phyloP scores from a whole-genome alignment of 1,140 invertebrate species.

The Alviniconcha marisindica region DNA sequence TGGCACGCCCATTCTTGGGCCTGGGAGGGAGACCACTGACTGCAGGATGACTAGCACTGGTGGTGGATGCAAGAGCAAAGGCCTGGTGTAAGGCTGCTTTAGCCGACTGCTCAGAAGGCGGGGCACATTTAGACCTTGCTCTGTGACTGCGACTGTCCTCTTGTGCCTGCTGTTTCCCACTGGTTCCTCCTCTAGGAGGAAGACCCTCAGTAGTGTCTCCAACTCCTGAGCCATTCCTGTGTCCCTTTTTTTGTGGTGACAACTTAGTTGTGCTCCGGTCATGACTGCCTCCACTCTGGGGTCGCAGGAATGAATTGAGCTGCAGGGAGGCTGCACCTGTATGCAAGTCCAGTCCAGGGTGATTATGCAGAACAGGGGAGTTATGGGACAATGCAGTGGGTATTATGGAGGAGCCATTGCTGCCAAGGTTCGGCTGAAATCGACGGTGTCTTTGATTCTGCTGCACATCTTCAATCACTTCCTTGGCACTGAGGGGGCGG shows the following conservation, averaged over 20 bases:
- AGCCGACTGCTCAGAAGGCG: neutral
- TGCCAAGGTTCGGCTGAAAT: neutral
- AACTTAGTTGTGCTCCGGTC: neutral
- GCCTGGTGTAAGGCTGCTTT: slow-evolving; percentile 7
- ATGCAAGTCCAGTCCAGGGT: neutral
- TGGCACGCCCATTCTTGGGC: neutral
- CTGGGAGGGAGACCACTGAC: neutral
- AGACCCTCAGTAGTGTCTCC: too few species aligned
- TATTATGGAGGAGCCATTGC: neutral
- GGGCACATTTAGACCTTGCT: neutral
- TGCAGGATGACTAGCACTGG: slow-evolving; percentile 1
- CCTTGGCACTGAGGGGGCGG: slow-evolving; percentile 71
- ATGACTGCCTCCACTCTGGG: slow-evolving; percentile 52
- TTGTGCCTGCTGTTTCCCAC: too few species aligned
- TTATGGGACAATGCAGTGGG: neutral
- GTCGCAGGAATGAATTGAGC: slow-evolving; percentile 70
- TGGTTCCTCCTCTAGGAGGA: too few species aligned
- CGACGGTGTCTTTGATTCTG: neutral
- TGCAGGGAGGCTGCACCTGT: slow-evolving; percentile 41
- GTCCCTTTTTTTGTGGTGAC: neutral
- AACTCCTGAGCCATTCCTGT: too few species aligned
- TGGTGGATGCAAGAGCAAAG: slow-evolving; percentile 2
- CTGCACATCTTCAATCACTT: slow-evolving; percentile 62
- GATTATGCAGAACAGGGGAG: neutral
- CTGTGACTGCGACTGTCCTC: neutral